phyloP scores from a whole-genome alignment of 2,888 invertebrate species.

The Mellilla xanthometata region DNA sequence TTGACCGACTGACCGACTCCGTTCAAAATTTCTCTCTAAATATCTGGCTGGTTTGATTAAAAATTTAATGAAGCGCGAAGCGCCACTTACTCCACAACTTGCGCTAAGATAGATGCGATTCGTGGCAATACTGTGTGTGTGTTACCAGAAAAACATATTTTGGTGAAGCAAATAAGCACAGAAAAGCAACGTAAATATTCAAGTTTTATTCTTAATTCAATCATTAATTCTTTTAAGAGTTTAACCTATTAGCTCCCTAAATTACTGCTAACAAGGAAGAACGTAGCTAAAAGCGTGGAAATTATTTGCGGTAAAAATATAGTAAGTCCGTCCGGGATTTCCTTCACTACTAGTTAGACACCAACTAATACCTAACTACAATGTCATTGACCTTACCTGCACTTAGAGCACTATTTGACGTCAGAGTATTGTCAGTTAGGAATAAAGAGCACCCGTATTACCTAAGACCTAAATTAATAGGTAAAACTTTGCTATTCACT shows the following conservation, averaged over 20 bases:
- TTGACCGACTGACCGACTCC: constrained; percentile 20
- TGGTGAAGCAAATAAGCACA: too few species aligned
- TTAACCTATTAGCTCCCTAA: too few species aligned
- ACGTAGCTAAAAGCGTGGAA: too few species aligned
- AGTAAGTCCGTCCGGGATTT: not conserved
- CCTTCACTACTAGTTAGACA: not conserved
- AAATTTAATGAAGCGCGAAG: constrained; percentile 13
- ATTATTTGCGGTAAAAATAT: too few species aligned
- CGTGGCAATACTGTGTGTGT: too few species aligned
- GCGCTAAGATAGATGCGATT: too few species aligned
- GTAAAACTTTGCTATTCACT: constrained; percentile 34
- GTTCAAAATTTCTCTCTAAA: constrained; percentile 19
- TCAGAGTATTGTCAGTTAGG: constrained; percentile 32
- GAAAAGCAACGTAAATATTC: too few species aligned
- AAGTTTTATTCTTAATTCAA: too few species aligned
- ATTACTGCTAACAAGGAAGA: too few species aligned
- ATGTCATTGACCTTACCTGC: not conserved
- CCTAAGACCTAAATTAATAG: constrained; percentile 28
- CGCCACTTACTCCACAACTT: not conserved
- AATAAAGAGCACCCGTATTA: constrained; percentile 54
- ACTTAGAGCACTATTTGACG: not conserved
- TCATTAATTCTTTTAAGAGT: too few species aligned
- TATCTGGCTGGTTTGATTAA: constrained; percentile 11
- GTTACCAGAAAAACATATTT: too few species aligned
- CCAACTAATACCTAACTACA: not conserved